Base-by-base conservation (phyloP, 2,888 invertebrate species). In the Atherix ibis region DNA sequence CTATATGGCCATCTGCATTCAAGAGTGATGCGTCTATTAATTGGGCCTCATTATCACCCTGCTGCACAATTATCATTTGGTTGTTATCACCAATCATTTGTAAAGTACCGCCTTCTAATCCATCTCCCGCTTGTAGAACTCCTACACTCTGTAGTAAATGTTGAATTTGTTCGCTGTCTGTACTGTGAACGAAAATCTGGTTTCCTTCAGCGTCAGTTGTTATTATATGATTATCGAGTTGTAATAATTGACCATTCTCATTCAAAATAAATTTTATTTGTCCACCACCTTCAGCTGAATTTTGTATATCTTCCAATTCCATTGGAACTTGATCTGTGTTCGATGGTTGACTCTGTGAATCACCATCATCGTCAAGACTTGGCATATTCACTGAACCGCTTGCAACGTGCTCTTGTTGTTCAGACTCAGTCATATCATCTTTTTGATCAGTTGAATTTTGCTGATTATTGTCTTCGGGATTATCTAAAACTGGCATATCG, bases 191-290 rank as follows among this genome's bases (percentile, higher is more conserved):
- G 12, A 62, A 47, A 31, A 62, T 61, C 43, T 63, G 62, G 43
- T 63, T 61, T 18, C 62, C 63, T 6, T 62, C 63, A 22, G 60
- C 58, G 40, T 62, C 63, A 24, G 62, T 62, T 27, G 47, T 46
- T 22, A 62, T 48, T 29, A 62, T 61, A 41, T 61, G 62, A 41
- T 62, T 61, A 41, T 62, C 61, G 27, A 62, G 45, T 40, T 62
- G 62, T 12, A 62, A 40, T 19, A 62, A 43, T 41, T 62, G 62
- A 1, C 62, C 62, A 36, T 59, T 61, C 41, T 62, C 62, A 36
- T 62, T 62, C 18, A 62, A 49, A 40, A 62, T 62, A 27, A 62
- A 62, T 46, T 62, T 62, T 19, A 62, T 62, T 49, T 62, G 61
- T 25, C 24, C 29, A 18, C 60, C 56, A 13, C 57, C 51, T 32